Evolutionary conservation across 2,888 invertebrate genomes (phyloP).

Genomic region (Nipponacmea schrenckii): DNA sequence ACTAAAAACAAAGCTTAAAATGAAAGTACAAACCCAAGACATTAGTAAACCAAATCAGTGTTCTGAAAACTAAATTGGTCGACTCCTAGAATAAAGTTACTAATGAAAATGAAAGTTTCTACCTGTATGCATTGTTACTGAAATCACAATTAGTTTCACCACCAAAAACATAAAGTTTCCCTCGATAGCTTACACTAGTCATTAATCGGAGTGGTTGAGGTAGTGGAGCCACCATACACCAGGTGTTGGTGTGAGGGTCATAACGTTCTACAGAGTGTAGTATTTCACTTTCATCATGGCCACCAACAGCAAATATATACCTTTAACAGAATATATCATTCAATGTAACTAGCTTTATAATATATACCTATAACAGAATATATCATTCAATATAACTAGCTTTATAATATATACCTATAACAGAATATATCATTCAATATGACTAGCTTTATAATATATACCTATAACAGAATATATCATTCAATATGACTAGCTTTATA

Average conservation of each 20-base stretch:
- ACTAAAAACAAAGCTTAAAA: not conserved
- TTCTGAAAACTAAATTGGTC: no score
- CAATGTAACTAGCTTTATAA: no score
- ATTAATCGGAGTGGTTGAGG: slow-evolving; percentile 58
- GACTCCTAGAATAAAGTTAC: not conserved
- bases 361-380: no score
- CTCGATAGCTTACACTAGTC: slow-evolving; percentile 56
- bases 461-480: no score
- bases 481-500: no score
- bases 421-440: no score
- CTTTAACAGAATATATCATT: slow-evolving; percentile 33
- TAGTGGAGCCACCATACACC: slow-evolving; percentile 66
- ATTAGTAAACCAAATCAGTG: no score
- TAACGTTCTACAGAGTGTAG: slow-evolving; percentile 70
- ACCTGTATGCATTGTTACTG: slow-evolving; percentile 52
- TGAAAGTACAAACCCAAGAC: no score
- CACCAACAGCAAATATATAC: slow-evolving; percentile 70
- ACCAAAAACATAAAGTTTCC: slow-evolving; percentile 63
- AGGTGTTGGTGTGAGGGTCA: slow-evolving; percentile 69
- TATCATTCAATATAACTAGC: no score
- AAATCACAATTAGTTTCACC: slow-evolving; percentile 55
- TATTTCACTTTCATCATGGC: slow-evolving; percentile 69
- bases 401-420: no score
- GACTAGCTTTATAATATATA: no score
- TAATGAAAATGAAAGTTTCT: not conserved